Percentiles rank a stretch among this genome's conserved stretches.
Evolutionary conservation across 2,888 invertebrate species (phyloP).

Genomic region (Mylabris sibirica): DNA sequence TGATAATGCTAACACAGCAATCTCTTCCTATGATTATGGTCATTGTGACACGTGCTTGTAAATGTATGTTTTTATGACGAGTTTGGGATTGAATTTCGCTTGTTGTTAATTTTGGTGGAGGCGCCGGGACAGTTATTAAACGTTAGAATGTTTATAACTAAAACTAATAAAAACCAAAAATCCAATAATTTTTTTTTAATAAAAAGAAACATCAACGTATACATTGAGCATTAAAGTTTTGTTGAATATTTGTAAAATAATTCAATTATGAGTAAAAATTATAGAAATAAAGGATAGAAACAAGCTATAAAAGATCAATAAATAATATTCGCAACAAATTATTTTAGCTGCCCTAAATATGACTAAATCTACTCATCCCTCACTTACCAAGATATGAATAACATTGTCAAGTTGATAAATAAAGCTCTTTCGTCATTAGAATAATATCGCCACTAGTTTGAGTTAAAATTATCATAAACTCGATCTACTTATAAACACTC

Average conservation of each 20-base stretch:
- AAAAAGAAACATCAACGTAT: too few relatives aligned
- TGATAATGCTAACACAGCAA: neutral
- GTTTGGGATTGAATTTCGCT: too few relatives aligned
- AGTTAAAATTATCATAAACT: neutral
- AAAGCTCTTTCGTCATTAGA: neutral
- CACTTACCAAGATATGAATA: neutral
- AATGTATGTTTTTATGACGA: too few relatives aligned
- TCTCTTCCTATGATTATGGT: neutral
- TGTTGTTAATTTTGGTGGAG: neutral
- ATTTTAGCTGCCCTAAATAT: neutral
- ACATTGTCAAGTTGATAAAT: neutral
- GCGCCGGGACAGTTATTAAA: neutral
- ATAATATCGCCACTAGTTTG: neutral
- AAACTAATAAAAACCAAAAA: too few relatives aligned
- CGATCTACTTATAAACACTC: neutral
- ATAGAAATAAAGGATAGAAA: too few relatives aligned
- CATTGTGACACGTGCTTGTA: neutral
- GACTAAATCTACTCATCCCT: neutral
- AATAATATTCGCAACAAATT: neutral
- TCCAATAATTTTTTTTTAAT: too few relatives aligned
- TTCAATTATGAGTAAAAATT: too few relatives aligned
- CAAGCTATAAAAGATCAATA: too few relatives aligned
- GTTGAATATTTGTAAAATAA: too few relatives aligned
- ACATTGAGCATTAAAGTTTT: too few relatives aligned
- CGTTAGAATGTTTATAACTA: too few relatives aligned